Evolutionary conservation across 2,888 invertebrate species (phyloP).

Genomic region (Rhamphomyia laevipes): DNA sequence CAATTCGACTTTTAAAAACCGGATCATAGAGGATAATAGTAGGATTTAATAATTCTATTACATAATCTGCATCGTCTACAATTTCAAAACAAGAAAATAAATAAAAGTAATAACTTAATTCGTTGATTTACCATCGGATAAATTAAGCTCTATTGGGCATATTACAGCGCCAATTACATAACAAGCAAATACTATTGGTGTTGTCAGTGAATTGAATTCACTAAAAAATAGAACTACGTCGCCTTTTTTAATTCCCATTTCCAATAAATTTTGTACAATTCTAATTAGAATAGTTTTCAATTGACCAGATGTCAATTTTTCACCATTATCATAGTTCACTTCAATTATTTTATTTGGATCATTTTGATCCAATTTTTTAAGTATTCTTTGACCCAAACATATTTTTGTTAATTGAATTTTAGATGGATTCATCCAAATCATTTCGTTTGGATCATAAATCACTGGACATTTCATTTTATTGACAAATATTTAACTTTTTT

Average conservation of each 20-base stretch:
- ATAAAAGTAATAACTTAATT: neutral
- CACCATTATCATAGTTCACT: neutral
- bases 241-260: neutral
- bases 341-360: conserved; percentile 1
- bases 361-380: neutral
- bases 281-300: neutral
- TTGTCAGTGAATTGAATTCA: neutral
- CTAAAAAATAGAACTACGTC: neutral
- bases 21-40: neutral
- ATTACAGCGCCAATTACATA: neutral
- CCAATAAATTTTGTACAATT: neutral
- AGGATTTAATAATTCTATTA: neutral
- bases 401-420: too few species aligned
- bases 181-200: conserved; percentile 1
- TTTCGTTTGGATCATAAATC: too few species aligned
- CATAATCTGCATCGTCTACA: conserved; percentile 2
- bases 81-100: neutral
- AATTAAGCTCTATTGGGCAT: conserved; percentile 1
- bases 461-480: too few species aligned
- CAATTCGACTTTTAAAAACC: neutral
- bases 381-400: neutral
- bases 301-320: neutral
- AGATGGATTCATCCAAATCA: too few species aligned
- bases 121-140: conserved; percentile 2
- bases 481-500: too few species aligned